phyloP scores from a whole-genome alignment of 2,888 invertebrate species.

The Acleris laterana region DNA sequence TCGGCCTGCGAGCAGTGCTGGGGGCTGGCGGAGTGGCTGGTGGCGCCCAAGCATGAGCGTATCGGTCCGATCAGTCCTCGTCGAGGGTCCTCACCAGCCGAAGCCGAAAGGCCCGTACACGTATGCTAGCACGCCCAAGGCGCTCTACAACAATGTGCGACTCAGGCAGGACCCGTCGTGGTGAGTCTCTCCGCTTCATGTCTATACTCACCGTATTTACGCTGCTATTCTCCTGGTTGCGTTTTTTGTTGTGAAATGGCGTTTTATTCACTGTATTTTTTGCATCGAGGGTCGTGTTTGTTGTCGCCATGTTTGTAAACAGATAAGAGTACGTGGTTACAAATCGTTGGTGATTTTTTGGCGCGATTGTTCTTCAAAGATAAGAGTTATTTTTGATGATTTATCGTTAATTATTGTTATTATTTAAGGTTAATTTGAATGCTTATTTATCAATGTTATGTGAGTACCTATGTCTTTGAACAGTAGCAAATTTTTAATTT shows the following conservation, averaged over 20 bases:
- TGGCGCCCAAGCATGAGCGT: constrained; percentile 60
- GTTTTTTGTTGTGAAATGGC: too few relatives aligned
- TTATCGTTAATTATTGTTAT: too few relatives aligned
- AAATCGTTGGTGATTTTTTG: neutral
- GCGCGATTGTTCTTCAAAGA: too few relatives aligned
- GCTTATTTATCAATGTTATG: too few relatives aligned
- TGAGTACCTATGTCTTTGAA: too few relatives aligned
- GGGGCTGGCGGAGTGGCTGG: constrained; percentile 44
- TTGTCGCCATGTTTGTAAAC: neutral
- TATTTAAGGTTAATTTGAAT: too few relatives aligned
- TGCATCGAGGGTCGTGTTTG: neutral
- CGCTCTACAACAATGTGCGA: constrained; percentile 84
- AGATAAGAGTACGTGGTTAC: neutral
- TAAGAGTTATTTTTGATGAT: too few relatives aligned
- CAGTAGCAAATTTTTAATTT: too few relatives aligned
- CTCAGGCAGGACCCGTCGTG: constrained; percentile 75
- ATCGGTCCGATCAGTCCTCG: constrained; percentile 70
- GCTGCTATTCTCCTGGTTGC: too few relatives aligned
- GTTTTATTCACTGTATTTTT: too few relatives aligned
- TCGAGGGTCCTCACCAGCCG: constrained; percentile 69
- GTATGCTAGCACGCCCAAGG: constrained; percentile 86
- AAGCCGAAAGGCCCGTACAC: constrained; percentile 78
- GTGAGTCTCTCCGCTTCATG: constrained; percentile 51
- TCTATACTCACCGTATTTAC: too few relatives aligned
- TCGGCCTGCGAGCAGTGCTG: constrained; percentile 61